Conservation (phyloP, 2,888 invertebrate genomes). For the Carpatolechia fugitivella region DNA sequence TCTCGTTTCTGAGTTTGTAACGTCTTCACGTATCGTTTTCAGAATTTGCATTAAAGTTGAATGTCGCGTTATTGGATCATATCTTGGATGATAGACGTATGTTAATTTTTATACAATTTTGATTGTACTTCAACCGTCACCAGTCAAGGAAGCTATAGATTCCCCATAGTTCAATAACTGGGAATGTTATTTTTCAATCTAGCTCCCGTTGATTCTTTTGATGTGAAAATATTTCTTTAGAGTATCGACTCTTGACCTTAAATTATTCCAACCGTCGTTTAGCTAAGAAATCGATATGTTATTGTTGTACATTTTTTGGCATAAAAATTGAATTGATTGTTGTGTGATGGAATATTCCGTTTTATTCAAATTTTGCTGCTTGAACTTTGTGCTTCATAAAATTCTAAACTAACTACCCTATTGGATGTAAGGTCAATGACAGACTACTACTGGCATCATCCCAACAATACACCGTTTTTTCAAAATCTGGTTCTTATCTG, state of each 20-base stretch:
- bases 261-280: slow-evolving; percentile 56
- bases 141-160: slow-evolving; percentile 42
- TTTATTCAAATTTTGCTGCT: slow-evolving; percentile 17
- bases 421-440: neutral
- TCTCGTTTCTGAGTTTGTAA: slow-evolving; percentile 25
- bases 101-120: slow-evolving; percentile 55
- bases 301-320: slow-evolving; percentile 22
- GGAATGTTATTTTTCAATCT: slow-evolving; percentile 73
- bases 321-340: slow-evolving; percentile 17
- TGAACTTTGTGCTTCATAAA: neutral
- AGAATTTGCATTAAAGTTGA: slow-evolving; percentile 61
- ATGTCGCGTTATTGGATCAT: slow-evolving; percentile 66
- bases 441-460: no score
- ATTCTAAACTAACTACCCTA: neutral
- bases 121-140: slow-evolving; percentile 47
- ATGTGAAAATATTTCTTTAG: slow-evolving; percentile 53
- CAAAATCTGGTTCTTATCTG: no score
- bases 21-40: slow-evolving; percentile 58
- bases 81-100: slow-evolving; percentile 72
- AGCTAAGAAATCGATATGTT: slow-evolving; percentile 41
- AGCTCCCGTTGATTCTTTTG: slow-evolving; percentile 64
- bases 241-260: slow-evolving; percentile 50
- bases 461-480: no score
- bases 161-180: slow-evolving; percentile 35
- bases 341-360: neutral